Base-by-base conservation (phyloP, 2,888 invertebrate genomes). In the Archips crataeganus region DNA sequence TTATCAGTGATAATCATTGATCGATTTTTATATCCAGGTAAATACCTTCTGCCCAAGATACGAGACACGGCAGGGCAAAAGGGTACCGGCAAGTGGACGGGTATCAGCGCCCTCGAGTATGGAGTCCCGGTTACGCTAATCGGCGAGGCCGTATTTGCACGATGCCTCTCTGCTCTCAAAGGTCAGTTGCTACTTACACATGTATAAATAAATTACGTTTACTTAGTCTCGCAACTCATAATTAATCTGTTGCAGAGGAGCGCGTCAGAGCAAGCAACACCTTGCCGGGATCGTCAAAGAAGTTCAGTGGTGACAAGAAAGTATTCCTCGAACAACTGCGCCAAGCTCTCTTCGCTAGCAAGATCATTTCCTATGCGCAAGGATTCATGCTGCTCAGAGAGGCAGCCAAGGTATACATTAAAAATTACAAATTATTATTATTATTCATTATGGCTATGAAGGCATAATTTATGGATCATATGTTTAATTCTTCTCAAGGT, bases 71-170 rank as follows among this genome's bases (percentile, higher is more conserved):
- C 99, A 5, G 99, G 99, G 0, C 98, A 99, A 94, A 99, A 99
- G 91, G 99, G 99, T 67, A 99, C 99, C 0, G 99, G 99, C 71
- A 99, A 99, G 90, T 99, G 99, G 99, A 99, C 99, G 0, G 99
- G 98, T 0, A 98, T 99, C 80, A 96, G 99, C 3, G 98, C 99
- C 0, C 93, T 99, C 36, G 99, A 99, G 83, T 99, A 98, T 84
- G 99, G 99, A 9, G 97, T 98, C 13, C 99, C 99, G 0, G 99
- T 99, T 13, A 99, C 99, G 62, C 96, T 99, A 75, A 99, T 99
- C 77, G 99, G 98, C 34, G 99, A 99, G 91, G 99, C 99, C 0
- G 99, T 99, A 4, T 99, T 99, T 90, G 98, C 99, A 0, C 96
- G 99, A 51, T 99, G 99, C 85, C 95, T 99, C 6, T 99, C 99